Evolutionary conservation across 2,113 vertebrate species (phyloP).

Genomic region (Furnarius figulus): DNA sequence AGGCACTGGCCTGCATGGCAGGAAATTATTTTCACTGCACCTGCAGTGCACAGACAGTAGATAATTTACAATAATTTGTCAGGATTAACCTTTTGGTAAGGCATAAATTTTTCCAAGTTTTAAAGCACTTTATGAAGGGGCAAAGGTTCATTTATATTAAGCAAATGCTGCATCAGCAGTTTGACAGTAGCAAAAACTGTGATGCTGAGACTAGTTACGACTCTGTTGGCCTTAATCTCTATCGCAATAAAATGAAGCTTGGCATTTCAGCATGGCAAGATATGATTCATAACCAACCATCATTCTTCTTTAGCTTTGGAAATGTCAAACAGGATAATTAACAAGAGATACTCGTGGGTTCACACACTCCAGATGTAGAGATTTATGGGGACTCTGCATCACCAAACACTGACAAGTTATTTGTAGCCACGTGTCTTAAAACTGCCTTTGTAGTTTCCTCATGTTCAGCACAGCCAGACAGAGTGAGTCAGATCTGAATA

Average conservation of each 20-base stretch:
- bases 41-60: not conserved
- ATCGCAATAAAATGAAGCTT: slow-evolving; percentile 12
- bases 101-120: slow-evolving; percentile 57
- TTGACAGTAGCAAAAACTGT: slow-evolving; percentile 39
- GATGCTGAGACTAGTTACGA: not conserved
- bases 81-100: slow-evolving; percentile 73
- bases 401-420: slow-evolving; percentile 1
- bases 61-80: slow-evolving; percentile 64
- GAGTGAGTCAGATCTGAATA: not conserved
- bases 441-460: not conserved
- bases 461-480: not conserved
- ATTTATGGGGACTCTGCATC: not conserved
- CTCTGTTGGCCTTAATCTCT: slow-evolving; percentile 32
- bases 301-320: slow-evolving; percentile 50
- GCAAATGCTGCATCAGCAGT: slow-evolving; percentile 67
- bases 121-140: slow-evolving; percentile 62
- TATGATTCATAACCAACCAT: slow-evolving; percentile 46
- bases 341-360: not conserved
- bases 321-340: slow-evolving; percentile 58
- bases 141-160: slow-evolving; percentile 61
- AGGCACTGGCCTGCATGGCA: not conserved
- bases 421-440: slow-evolving; percentile 50
- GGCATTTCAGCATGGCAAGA: slow-evolving; percentile 24
- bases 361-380: not conserved
- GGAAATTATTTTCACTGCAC: not conserved